Base-by-base conservation (phyloP, 2,113 vertebrate species). In the Nannospalax galili region DNA sequence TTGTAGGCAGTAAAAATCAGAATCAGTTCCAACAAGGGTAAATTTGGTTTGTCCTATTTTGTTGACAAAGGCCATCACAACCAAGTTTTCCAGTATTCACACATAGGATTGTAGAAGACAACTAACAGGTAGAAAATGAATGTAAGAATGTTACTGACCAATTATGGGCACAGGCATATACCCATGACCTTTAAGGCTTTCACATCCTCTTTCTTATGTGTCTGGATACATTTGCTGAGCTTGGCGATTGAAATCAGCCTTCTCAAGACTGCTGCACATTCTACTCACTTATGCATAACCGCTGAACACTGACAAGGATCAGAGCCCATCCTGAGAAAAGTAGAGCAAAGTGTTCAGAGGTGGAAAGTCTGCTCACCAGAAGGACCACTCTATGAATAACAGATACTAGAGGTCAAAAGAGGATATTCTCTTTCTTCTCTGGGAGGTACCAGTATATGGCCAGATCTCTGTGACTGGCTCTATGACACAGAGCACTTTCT, bases 361-460 rank as follows among this genome's bases (percentile, higher is more conserved):
- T 20, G 1, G n/a, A 64, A 78, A 78, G 10, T 22, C 40, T 64
- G 92, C 48, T 81, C 56, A 84, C 40, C 37, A 56, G 80, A 73
- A 84, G 28, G 32, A 64, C 24, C n/a, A 85, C 37, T 73, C 73
- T 79, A 70, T 48, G 79, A 75, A 80, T 42, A 17, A 84, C 1
- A 93, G 74, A 96, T 48, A 93, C 80, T 26, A 72, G 3, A 42
- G 77, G 67, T 88, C 95, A 92, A 82, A 95, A 90, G 64, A 88
- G 82, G 94, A 65, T 19, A 32, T n/a, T 81, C 40, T 37, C 40
- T 40, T 26, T 65, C n/a, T 90, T 75, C 85, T 70, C 58, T 75
- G 81, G 64, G 92, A 92, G 84, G 75, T 73, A 62, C 6, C 64
- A 95, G 69, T 65, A 72, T 94, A 60, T 92, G 19, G 80, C 81